These are phyloP conservation scores for Forbesichthys papilliferus DNA, from an alignment of 2,113 vertebrate genomes.

Conservation along the genomic window DNA sequence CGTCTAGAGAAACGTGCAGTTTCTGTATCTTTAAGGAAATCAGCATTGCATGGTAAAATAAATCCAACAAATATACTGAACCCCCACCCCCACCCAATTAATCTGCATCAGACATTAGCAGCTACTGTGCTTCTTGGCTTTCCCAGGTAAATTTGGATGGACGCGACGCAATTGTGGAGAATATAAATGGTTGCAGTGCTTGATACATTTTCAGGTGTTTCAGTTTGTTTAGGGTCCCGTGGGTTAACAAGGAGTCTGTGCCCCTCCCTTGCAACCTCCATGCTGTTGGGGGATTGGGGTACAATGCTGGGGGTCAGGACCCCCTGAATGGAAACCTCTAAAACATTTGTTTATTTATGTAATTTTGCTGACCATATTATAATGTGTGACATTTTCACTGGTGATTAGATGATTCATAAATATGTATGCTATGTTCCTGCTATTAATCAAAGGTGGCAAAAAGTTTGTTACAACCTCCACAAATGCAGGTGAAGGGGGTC, in stretches of 20 bases:
- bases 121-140: slow-evolving; percentile 1
- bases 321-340: too few relatives aligned
- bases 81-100: background rate
- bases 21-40: slow-evolving; percentile 8
- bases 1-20: slow-evolving; percentile 15
- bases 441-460: too few relatives aligned
- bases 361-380: too few relatives aligned
- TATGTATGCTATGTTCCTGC: too few relatives aligned
- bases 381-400: too few relatives aligned
- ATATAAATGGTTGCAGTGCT: slow-evolving; percentile 1
- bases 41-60: background rate
- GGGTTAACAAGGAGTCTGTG: background rate
- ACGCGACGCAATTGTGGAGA: background rate
- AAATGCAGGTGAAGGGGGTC: too few relatives aligned
- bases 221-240: background rate
- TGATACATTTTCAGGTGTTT: slow-evolving; percentile 16
- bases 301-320: too few relatives aligned
- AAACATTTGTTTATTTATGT: too few relatives aligned
- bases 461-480: too few relatives aligned
- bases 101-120: slow-evolving; percentile 22
- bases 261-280: background rate
- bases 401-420: too few relatives aligned
- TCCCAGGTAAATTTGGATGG: background rate
- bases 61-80: background rate
- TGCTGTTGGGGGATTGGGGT: too few relatives aligned